These are phyloP conservation scores for Scolopax bukidnonensis DNA, from an alignment of 2,797 vertebrate genomes.

Conservation along the genomic window DNA sequence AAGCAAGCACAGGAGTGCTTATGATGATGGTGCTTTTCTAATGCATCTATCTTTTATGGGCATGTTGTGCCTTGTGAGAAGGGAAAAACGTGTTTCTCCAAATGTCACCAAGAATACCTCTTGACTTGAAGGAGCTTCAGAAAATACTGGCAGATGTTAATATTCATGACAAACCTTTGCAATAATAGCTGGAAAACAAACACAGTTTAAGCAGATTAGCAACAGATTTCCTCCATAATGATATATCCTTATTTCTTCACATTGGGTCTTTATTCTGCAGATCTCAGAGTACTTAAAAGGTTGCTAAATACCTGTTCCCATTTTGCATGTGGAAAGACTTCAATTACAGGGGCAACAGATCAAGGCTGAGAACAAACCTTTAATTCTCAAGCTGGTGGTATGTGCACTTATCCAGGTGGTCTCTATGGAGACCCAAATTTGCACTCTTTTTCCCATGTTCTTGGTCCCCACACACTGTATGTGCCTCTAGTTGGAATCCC, in stretches of 20 bases:
- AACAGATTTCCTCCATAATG: not conserved
- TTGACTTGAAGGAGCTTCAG: constrained; percentile 9
- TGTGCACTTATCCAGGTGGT: not conserved
- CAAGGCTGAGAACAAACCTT: not conserved
- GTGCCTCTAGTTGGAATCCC: not conserved
- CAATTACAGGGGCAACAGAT: not conserved
- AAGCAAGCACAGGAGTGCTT: not conserved
- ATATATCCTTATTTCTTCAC: not conserved
- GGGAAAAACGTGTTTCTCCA: not conserved
- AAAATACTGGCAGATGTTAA: constrained; percentile 22
- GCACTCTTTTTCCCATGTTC: not conserved
- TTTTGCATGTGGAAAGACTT: not conserved
- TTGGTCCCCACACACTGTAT: not conserved
- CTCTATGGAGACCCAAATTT: not conserved
- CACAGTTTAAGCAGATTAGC: not conserved
- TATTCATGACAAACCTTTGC: not conserved
- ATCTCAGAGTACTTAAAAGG: not conserved
- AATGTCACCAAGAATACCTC: not conserved
- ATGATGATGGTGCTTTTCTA: not conserved
- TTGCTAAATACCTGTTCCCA: not conserved
- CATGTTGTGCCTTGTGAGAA: not conserved
- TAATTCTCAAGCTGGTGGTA: not conserved
- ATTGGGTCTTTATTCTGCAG: not conserved
- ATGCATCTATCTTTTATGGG: not conserved
- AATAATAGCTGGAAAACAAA: constrained; percentile 12